Evolutionary conservation across 2,888 invertebrate species (phyloP).

Genomic region (Leptopilina syphax): DNA sequence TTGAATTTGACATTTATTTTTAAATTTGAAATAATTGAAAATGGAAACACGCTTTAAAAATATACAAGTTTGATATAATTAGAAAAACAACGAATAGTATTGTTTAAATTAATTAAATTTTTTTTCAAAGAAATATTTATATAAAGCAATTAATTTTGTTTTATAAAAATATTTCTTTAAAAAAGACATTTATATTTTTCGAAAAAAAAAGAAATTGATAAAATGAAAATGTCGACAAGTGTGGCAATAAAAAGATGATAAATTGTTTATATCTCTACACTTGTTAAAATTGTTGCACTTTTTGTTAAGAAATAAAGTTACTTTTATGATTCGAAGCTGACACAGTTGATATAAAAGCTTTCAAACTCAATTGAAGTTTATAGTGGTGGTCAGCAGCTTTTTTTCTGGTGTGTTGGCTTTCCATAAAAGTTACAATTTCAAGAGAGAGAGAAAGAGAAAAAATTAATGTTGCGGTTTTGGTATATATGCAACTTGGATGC

Average conservation of each 20-base stretch:
- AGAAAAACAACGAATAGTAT: too few relatives aligned
- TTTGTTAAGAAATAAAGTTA: neutral
- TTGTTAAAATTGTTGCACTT: neutral
- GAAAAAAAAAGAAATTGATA: neutral
- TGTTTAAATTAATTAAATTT: too few relatives aligned
- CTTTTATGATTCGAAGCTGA: conserved; percentile 1
- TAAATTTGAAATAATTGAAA: too few relatives aligned
- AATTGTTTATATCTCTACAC: neutral
- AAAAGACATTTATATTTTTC: too few relatives aligned
- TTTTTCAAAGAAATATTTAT: too few relatives aligned
- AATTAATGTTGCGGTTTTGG: conserved; percentile 9
- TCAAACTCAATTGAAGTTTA: conserved; percentile 30
- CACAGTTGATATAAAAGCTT: conserved; percentile 3
- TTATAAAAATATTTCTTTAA: too few relatives aligned
- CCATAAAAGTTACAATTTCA: conserved; percentile 18
- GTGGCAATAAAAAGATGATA: neutral
- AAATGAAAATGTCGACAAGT: too few relatives aligned
- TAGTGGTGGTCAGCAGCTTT: conserved; percentile 23
- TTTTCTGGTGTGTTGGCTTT: conserved; percentile 6
- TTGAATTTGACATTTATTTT: too few relatives aligned
- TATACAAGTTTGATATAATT: too few relatives aligned
- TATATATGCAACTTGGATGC: conserved; percentile 6
- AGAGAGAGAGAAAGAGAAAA: neutral
- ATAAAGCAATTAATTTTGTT: too few relatives aligned
- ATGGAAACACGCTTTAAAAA: too few relatives aligned